Evolutionary conservation across 2,797 vertebrate genomes (phyloP), one percentile per base, ranked within the genome.

Genomic region (Echiichthys vipera): DNA sequence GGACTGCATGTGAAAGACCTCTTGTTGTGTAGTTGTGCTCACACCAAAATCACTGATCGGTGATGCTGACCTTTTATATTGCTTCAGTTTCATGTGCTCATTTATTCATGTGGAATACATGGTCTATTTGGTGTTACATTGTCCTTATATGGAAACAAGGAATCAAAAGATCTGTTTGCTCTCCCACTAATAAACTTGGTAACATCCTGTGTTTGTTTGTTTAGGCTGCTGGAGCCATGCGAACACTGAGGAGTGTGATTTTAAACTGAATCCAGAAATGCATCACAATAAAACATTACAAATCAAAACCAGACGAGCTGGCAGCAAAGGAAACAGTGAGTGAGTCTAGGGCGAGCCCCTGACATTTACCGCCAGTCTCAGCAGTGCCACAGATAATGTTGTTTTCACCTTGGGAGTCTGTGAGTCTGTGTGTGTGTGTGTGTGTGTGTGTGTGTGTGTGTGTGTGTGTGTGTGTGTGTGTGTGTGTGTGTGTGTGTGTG

Each of bases 161-260:
- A 76, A 62, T 77, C 27, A 76, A 67, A 79, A 70, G 34, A 43
- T 22, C 45, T 50, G 46, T 76, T 83, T 79, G 49, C 63, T 77
- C 49, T 50, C 69, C 47, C 18, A 40, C 57, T 71, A 72, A 75
- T 71, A 77, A 84, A 73, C 34, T 74, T 47, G 36, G 66, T 53
- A 75, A 76, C 87, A 86, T 93, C 91, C 85, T 71, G 59, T 82
- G 87, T 87, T 90, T 92, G 88, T 92, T 92, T 90, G 83, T 77
- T 51, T 92, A 89, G 90, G 90, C 85, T 43, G 29, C 57, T 0
- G 59, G 54, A 68, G 68, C 67, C 69, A 45, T 89, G 82, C 80
- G 85, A 90, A 87, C 80, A 61, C 74, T 80, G 74, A 77, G 74
- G 83, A 88, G 77, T 77, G 79, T 71, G 85, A 89, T 87, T 85